A percentile compares a stretch with the other conserved stretches of the same genome.
Conservation (phyloP, 2,113 vertebrate genomes). For the Mandrillus leucophaeus region DNA sequence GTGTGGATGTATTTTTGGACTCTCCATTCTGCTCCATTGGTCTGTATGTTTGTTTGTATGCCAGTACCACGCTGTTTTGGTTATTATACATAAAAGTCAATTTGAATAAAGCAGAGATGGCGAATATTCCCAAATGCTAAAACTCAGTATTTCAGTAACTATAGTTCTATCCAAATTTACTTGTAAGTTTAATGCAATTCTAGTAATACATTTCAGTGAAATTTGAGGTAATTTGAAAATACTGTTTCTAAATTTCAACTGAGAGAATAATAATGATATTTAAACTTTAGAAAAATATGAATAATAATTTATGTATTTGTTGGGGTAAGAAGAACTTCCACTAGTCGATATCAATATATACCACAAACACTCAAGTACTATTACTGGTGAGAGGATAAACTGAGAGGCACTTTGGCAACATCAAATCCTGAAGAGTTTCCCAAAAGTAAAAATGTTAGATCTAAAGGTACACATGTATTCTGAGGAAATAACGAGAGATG, state of each 20-base stretch:
- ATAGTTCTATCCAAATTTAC: slow-evolving; percentile 38
- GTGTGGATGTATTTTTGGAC: not conserved
- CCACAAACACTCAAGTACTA: not conserved
- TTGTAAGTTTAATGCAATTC: slow-evolving; percentile 22
- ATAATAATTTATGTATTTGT: not conserved
- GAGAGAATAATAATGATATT: slow-evolving; percentile 17
- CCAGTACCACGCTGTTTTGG: not conserved
- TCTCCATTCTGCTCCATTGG: not conserved
- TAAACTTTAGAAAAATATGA: slow-evolving; percentile 2
- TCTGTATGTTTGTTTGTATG: not conserved
- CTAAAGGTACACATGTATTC: not conserved
- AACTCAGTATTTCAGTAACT: not conserved
- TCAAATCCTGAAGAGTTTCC: not conserved
- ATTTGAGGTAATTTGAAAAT: slow-evolving; percentile 46
- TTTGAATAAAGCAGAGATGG: not conserved
- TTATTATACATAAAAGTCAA: not conserved
- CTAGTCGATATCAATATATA: not conserved
- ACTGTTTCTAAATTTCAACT: not conserved
- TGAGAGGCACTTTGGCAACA: not conserved
- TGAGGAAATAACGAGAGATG: slow-evolving; percentile 15
- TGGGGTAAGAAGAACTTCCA: not conserved
- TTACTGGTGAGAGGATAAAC: not conserved
- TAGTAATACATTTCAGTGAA: slow-evolving; percentile 16
- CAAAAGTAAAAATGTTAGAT: not conserved
- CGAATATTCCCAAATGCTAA: not conserved